Base-by-base conservation (phyloP, 1,140 invertebrate genomes). In the Papilio polytes region DNA sequence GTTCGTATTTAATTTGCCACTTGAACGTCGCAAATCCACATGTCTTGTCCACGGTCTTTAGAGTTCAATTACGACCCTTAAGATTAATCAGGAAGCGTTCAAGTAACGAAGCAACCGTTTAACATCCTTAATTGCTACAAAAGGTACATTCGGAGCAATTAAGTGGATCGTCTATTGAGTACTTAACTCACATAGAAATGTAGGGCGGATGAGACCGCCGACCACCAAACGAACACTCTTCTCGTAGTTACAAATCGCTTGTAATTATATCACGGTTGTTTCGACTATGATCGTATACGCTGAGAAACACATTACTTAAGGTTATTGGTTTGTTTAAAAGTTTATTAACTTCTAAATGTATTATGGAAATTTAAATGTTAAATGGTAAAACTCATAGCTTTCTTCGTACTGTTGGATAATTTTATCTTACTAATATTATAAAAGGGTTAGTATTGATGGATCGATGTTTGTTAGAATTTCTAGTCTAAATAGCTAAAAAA, bases 1-100 rank as follows among this genome's bases (percentile, higher is more conserved):
- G 20, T 63, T 18, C 63, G 63, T 70, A 70, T 78, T 22, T 63
- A 44, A 44, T 63, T 76, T 51, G 41, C 20, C 20, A 20, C 12
- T 46, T 46, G 0, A 78, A 44, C 18, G 77, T 36, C 56, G 56
- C 56, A 78, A 78, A 63, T 78, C 56, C 56, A 78, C 77, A 63
- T 78, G 56, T 78, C 77, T 78, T 78, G 77, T 78, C 77, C 77
- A 31, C 36, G 56, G 77, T 63, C 77, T 78, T 78, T 78, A 78
- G 59, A 41, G 53, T 78, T 78, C 74, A 78, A 78, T 78, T 78
- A 78, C 74, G 31, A 80, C 80, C 85, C 81, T 72, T 63, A 85
- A 84, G 84, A 87, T 87, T 88, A 88, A 88, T 88, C 84, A 86
- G 83, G 83, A 85, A 82, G 74, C 83, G 80, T 82, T 84, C 82